Evolutionary conservation across 1,140 invertebrate genomes (phyloP).

Genomic region (Caenorhabditis inopinata): DNA sequence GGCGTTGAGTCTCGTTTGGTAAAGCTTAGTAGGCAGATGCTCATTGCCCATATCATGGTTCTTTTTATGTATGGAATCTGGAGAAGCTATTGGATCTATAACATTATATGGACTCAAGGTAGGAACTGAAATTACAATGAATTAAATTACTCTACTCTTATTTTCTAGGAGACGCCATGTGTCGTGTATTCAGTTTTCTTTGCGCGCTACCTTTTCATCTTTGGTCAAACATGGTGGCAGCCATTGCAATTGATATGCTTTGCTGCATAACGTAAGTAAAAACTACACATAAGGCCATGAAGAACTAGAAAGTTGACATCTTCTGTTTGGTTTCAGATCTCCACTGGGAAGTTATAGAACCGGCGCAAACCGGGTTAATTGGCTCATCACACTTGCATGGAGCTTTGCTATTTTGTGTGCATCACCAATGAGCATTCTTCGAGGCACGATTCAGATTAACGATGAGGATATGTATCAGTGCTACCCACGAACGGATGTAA

Average conservation of each 20-base stretch:
- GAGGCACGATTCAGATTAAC: slow-evolving; percentile 47
- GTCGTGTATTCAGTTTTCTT: slow-evolving; percentile 58
- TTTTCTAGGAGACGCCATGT: slow-evolving; percentile 51
- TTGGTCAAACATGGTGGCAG: slow-evolving; percentile 62
- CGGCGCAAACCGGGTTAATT: slow-evolving; percentile 48
- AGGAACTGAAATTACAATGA: neutral
- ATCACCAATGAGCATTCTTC: slow-evolving; percentile 44
- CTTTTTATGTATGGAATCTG: slow-evolving; percentile 60
- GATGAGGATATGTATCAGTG: slow-evolving; percentile 47
- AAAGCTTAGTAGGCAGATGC: slow-evolving; percentile 53
- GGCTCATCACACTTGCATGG: slow-evolving; percentile 45
- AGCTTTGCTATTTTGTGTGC: slow-evolving; percentile 41
- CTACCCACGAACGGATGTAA: slow-evolving; percentile 44
- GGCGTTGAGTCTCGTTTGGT: slow-evolving; percentile 55
- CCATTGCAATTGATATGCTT: slow-evolving; percentile 62
- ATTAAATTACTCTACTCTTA: neutral
- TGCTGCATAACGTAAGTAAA: slow-evolving; percentile 56
- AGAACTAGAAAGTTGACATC: slow-evolving; percentile 36
- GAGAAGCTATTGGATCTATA: slow-evolving; percentile 61
- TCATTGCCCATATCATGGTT: slow-evolving; percentile 61
- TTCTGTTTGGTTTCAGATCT: slow-evolving; percentile 41
- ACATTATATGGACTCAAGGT: slow-evolving; percentile 58
- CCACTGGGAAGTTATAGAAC: slow-evolving; percentile 50
- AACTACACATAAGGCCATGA: neutral
- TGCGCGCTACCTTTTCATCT: slow-evolving; percentile 58